A percentile compares a stretch with the other conserved stretches of the same genome.
Evolutionary conservation across 2,113 vertebrate genomes (phyloP).

Genomic region (Boulengeromyrus knoepffleri): DNA sequence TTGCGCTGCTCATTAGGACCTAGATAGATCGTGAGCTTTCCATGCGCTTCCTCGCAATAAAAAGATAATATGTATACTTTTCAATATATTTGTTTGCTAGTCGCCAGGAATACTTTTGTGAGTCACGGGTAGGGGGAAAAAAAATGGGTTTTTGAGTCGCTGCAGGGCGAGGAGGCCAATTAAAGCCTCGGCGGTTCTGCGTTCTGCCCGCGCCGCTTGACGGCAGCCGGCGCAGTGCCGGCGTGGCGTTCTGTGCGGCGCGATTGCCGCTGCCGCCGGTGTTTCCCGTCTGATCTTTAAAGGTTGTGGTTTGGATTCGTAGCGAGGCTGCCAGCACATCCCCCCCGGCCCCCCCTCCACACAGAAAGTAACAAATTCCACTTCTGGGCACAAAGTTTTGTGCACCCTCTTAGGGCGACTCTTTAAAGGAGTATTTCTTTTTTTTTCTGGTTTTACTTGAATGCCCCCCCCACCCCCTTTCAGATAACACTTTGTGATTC

Average conservation of each 20-base stretch:
- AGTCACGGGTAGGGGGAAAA: slow-evolving; percentile 30
- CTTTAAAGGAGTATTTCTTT: slow-evolving; percentile 2
- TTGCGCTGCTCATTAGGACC: slow-evolving; percentile 23
- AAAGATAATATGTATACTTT: slow-evolving; percentile 11
- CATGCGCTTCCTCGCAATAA: slow-evolving; percentile 22
- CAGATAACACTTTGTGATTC: background rate
- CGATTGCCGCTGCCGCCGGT: background rate
- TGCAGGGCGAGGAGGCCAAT: slow-evolving; percentile 26
- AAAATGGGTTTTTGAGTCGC: slow-evolving; percentile 21
- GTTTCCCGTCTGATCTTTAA: background rate
- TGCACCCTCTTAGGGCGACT: background rate
- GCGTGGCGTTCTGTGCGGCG: background rate
- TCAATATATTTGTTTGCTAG: slow-evolving; percentile 27
- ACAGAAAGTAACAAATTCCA: background rate
- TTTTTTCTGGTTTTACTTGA: background rate
- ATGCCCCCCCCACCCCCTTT: background rate
- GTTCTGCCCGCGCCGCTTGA: slow-evolving; percentile 13
- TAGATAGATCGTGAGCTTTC: slow-evolving; percentile 28
- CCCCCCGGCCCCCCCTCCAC: background rate
- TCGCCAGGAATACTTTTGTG: slow-evolving; percentile 39
- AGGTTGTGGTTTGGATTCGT: slow-evolving; percentile 1
- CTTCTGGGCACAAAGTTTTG: slow-evolving; percentile 11
- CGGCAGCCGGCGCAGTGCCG: background rate
- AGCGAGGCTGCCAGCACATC: background rate
- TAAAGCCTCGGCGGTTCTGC: slow-evolving; percentile 21